These are phyloP conservation scores for Andrena cerasifolii DNA, from an alignment of 1,140 invertebrate species.

Conservation along the genomic window DNA sequence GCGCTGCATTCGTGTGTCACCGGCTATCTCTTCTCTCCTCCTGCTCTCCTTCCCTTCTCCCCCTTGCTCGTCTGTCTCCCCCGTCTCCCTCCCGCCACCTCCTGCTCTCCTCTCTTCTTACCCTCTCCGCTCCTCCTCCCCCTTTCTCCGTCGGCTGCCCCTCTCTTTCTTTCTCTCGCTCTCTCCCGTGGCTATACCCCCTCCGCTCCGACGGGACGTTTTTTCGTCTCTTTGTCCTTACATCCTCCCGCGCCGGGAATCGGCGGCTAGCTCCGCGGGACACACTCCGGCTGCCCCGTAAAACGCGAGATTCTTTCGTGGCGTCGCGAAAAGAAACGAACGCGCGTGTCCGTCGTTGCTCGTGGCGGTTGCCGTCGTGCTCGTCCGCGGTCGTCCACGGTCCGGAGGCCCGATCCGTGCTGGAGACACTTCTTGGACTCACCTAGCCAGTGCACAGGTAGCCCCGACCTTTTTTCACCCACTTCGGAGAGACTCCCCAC, in stretches of 20 bases:
- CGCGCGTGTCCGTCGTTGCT: constrained; percentile 23
- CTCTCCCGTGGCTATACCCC: constrained; percentile 44
- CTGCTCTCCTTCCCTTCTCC: not conserved
- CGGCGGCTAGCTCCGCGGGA: constrained; percentile 59
- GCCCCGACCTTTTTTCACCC: constrained; percentile 9
- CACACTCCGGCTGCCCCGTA: constrained; percentile 55
- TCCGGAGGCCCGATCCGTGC: no score
- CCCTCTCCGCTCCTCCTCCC: not conserved
- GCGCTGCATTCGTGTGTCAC: constrained; percentile 59
- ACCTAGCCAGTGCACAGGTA: no score
- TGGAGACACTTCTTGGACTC: no score
- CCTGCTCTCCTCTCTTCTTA: constrained; percentile 4
- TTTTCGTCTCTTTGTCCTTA: constrained; percentile 69
- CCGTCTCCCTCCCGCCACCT: constrained; percentile 16
- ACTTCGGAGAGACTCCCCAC: constrained; percentile 1
- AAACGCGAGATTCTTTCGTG: constrained; percentile 61
- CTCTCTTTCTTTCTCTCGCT: constrained; percentile 42
- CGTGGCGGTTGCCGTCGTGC: not conserved
- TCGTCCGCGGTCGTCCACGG: not conserved
- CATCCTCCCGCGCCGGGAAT: constrained; percentile 68
- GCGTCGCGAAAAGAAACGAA: constrained; percentile 56
- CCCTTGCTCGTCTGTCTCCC: not conserved
- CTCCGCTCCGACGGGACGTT: constrained; percentile 45
- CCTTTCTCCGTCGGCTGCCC: constrained; percentile 21
- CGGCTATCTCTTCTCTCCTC: constrained; percentile 36